Conservation (phyloP, 1,140 invertebrate genomes). For the Drosophila pandora region DNA sequence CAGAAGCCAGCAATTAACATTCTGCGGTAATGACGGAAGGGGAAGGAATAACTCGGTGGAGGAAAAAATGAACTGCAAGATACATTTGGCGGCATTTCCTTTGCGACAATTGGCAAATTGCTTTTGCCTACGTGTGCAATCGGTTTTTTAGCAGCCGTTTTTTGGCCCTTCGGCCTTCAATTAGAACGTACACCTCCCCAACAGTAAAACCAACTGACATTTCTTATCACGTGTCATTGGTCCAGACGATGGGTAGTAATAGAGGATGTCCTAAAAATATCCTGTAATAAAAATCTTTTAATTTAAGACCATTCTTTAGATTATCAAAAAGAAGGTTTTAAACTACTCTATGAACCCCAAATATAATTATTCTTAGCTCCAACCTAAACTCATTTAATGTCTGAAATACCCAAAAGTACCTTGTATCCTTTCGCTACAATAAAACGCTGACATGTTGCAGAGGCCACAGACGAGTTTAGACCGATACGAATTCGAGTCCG, state of each 20-base stretch:
- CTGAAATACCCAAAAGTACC: neutral
- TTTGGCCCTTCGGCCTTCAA: conserved; percentile 31
- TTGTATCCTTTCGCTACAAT: conserved; percentile 11
- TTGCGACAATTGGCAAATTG: conserved; percentile 74
- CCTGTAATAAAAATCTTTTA: neutral
- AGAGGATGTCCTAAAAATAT: neutral
- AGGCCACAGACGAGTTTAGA: conserved; percentile 44
- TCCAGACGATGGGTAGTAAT: neutral
- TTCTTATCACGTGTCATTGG: conserved; percentile 80
- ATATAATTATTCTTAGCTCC: neutral
- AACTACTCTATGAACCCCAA: too few species aligned
- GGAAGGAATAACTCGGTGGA: neutral
- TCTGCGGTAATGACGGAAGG: conserved; percentile 21
- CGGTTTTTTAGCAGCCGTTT: conserved; percentile 30
- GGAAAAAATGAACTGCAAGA: conserved; percentile 48
- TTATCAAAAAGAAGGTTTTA: too few species aligned
- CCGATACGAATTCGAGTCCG: conserved; percentile 28
- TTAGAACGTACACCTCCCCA: conserved; percentile 33
- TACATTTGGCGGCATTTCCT: conserved; percentile 69
- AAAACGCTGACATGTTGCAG: conserved; percentile 76
- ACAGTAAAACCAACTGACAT: conserved; percentile 47
- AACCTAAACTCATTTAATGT: neutral
- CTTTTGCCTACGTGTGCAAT: conserved; percentile 75
- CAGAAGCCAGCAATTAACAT: conserved; percentile 75
- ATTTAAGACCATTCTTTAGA: too few species aligned